Base-by-base conservation (phyloP, 35 echinoderm and acorn worm species). In the Strongylocentrotus purpuratus region DNA sequence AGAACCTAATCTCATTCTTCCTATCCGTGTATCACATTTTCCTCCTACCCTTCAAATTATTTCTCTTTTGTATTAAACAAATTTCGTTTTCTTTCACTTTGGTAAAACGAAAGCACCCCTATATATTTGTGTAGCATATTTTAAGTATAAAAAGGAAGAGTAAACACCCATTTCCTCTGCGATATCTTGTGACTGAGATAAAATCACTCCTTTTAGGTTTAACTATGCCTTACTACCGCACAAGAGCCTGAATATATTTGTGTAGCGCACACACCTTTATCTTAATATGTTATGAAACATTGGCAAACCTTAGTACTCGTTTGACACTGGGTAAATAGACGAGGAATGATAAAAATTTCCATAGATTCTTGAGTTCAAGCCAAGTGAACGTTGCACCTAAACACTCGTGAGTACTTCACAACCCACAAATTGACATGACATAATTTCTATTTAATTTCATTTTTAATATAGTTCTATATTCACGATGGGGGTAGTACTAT, bases 341-440 rank as follows among this genome's bases (percentile, higher is more conserved):
- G 22, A 78, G 25, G 65, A 78, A 78, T 78, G 65, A 78, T 78
- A 78, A 78, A 78, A 78, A 78, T 78, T 78, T 78, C 65, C 65
- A 78, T 78, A 22, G 25, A 78, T 78, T 78, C 65, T 78, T 78
- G 65, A 78, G 65, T n/a, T n/a, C 1, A 7, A 78, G 65, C 65
- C 65, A 78, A 78, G 20, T 78, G 65, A 28, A 78, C 65, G 28
- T 78, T 78, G 65, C 20, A 78, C 65, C 65, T 8, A 78, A 78
- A 78, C 65, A 78, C 65, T 78, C 65, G 65, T 78, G 22, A 78
- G 65, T 28, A 78, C 65, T n/a, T 78, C 28, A n/a, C 4, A 78
- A n/a, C 18, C 65, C 65, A 78, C 8, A 22, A 7, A 41, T 5
- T 28, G 20, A 5, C 25, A 22, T 78, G 65, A 78, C 65, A 18